Base-by-base conservation (phyloP, 2,113 vertebrate species). In the Paraplagusia blochii region DNA sequence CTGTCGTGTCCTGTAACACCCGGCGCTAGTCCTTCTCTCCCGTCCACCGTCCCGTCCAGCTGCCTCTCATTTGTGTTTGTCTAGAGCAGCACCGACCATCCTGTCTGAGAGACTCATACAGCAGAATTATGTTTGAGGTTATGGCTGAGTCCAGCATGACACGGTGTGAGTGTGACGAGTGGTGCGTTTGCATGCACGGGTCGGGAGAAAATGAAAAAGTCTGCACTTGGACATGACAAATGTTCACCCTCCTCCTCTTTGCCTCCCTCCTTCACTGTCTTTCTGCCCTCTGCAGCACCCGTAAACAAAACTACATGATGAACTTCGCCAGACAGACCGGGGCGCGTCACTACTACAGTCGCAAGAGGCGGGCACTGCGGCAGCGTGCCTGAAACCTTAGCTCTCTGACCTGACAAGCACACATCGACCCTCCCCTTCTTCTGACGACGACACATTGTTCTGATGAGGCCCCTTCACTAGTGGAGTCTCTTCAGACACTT, bases 221-320 rank as follows among this genome's bases (percentile, higher is more conserved):
- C n/a, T n/a, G n/a, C n/a, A n/a, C n/a, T n/a, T n/a, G n/a, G n/a
- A n/a, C 22, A 29, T 53, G 67, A 62, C 85, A 84, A 92, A 89
- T 22, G 58, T 63, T 50, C 78, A 72, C 69, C 66, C 60, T 62
- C 46, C 51, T 16, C 61, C 52, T 51, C 56, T 45, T 43, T 51
- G 62, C 54, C 73, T 29, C 53, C 61, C 66, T 48, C 47, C 63
- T 80, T 77, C 49, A 38, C 66, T 79, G 66, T 88, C 84, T 79
- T 72, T 88, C 53, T 78, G 12, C 64, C 66, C 15, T 10, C 88
- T 68, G 85, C 91, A 99, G 97, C 92, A 97, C 96, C 83, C 95
- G 97, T 70, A 99, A 99, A 91, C 95, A 99, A 92, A 99, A 96
- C 94, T 98, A 97, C 91, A 98, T 98, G 95, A 97, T 98, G 97